Evolutionary conservation across 2,888 invertebrate genomes (phyloP).

Genomic region (Hesperia comma): DNA sequence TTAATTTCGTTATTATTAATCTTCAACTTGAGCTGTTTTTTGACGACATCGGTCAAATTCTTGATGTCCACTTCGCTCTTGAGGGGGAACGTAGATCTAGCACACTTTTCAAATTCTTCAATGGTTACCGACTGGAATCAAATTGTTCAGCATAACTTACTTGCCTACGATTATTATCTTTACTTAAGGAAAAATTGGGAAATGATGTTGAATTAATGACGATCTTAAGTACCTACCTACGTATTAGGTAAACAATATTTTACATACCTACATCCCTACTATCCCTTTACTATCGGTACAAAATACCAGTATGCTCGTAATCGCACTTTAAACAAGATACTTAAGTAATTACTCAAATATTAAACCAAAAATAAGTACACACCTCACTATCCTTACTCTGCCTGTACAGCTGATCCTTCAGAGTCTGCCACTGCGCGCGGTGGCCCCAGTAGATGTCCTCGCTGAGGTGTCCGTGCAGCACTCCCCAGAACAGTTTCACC

Average conservation of each 20-base stretch:
- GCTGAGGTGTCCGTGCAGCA: constrained; percentile 67
- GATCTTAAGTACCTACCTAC: too few species aligned
- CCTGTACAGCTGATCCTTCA: constrained; percentile 59
- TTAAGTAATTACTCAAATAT: too few species aligned
- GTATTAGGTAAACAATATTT: too few species aligned
- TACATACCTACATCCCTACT: too few species aligned
- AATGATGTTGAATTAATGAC: too few species aligned
- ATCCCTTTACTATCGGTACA: too few species aligned
- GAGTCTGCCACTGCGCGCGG: constrained; percentile 61
- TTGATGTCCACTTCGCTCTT: constrained; percentile 80
- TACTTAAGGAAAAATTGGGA: too few species aligned
- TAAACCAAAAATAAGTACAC: background rate
- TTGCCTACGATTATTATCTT: too few species aligned
- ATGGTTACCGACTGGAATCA: constrained; percentile 63
- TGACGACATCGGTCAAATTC: constrained; percentile 69
- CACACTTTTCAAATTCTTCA: constrained; percentile 74
- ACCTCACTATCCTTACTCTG: constrained; percentile 63
- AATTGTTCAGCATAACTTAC: too few species aligned
- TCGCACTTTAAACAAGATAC: too few species aligned
- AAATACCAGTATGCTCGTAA: too few species aligned
- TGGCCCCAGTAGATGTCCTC: constrained; percentile 74
- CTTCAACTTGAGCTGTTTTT: constrained; percentile 76
- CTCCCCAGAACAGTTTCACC: constrained; percentile 77
- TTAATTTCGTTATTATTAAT: constrained; percentile 63
- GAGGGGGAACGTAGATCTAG: constrained; percentile 68